Evolutionary conservation across 2,113 vertebrate genomes (phyloP), one percentile per base, ranked within the genome.

Genomic region (Casuarius casuarius): DNA sequence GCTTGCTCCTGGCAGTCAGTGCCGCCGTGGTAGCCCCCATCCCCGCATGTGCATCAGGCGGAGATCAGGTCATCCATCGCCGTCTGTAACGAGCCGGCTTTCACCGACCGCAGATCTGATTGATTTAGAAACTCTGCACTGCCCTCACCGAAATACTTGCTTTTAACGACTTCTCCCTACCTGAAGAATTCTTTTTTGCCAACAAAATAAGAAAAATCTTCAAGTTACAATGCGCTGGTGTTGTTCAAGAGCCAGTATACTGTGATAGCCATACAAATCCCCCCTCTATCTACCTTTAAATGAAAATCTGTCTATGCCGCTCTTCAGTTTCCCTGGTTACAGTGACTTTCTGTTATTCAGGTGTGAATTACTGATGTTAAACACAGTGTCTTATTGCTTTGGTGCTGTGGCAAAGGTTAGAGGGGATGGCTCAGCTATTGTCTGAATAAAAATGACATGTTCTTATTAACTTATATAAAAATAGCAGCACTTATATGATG

Each of bases 261-360:
- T 94, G 5, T 63, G 82, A 83, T 62, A 83, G 92, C 84, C 14
- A 10, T 44, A 65, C 71, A 89, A 77, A 87, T 96, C 90, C 78
- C 94, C 29, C 49, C 63, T 52, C 48, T 40, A 81, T 93, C 52
- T 58, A 46, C 0, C 1, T 83, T 95, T 96, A 91, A 97, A 84
- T 80, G 87, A 90, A 95, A 95, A 88, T 76, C 87, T 82, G 87
- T 78, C 44, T 7, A 16, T 83, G 89, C 46, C 29, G 51, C 92
- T 89, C 86, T 96, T 97, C 7, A 0, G 98, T 98, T 98, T 97
- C 98, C 97, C 87, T 98, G 97, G 97, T 98, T 98, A 98, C 98
- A 89, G 52, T 96, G 96, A 92, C 91, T 97, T 97, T 96, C 90
- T 95, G 76, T 91, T 96, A 96, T 93, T 97, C 94, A 96, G 87